Evolutionary conservation across 2,797 vertebrate species (phyloP).

Genomic region (Pelochelys cantorii): DNA sequence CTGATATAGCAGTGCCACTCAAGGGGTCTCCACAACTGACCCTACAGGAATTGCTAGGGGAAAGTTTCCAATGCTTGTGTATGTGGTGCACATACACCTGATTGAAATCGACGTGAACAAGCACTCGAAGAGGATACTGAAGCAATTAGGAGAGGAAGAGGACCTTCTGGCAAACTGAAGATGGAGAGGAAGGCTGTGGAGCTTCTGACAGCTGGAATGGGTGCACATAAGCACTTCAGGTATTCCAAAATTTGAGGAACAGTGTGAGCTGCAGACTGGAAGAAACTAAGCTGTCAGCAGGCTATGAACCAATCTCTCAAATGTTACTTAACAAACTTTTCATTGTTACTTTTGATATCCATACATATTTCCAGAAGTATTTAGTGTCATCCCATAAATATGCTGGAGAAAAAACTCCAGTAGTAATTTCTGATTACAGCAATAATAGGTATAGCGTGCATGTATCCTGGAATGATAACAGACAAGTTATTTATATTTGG

Average conservation of each 20-base stretch:
- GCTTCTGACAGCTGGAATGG: neutral
- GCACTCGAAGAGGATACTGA: neutral
- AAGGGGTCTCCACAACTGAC: no score
- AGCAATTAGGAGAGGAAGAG: fast-evolving
- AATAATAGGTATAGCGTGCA: neutral
- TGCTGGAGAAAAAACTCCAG: neutral
- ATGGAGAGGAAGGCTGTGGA: neutral
- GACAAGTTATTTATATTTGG: neutral
- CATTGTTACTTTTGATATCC: neutral
- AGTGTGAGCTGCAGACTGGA: neutral
- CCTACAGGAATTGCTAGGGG: no score
- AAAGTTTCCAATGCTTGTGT: no score
- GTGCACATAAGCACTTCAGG: neutral
- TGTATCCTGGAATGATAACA: neutral
- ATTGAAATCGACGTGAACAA: neutral
- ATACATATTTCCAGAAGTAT: neutral
- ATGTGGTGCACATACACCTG: no score
- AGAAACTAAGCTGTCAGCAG: neutral
- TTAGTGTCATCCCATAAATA: neutral
- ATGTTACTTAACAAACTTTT: neutral
- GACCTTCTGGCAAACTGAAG: neutral
- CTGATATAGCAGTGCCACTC: no score
- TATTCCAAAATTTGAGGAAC: neutral
- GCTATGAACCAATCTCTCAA: neutral
- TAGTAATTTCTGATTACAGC: neutral